Percentiles rank a stretch among this genome's conserved stretches.
phyloP scores from a whole-genome alignment of 1,140 invertebrate genomes.

The Drosophila biarmipes region DNA sequence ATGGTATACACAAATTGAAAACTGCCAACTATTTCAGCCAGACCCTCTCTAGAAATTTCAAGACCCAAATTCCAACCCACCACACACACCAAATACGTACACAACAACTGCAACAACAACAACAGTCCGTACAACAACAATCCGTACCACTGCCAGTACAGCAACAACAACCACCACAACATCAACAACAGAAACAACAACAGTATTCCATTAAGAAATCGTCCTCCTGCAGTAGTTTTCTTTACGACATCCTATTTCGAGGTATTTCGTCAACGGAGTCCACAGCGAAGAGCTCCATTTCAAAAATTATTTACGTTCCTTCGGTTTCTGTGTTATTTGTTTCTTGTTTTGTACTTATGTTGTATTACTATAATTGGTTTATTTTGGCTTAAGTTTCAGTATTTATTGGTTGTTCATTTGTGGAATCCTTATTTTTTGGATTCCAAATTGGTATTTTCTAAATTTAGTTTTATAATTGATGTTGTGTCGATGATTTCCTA shows the following conservation, averaged over 20 bases:
- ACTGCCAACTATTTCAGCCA: constrained; percentile 68
- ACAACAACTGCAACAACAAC: constrained; percentile 70
- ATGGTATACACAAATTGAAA: constrained; percentile 73
- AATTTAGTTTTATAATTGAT: constrained; percentile 12
- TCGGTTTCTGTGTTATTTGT: constrained; percentile 45
- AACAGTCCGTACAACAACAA: constrained; percentile 54
- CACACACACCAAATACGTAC: constrained; percentile 67
- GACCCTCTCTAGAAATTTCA: constrained; percentile 80
- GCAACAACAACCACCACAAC: constrained; percentile 38
- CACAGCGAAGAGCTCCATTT: constrained; percentile 56
- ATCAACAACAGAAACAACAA: constrained; percentile 62
- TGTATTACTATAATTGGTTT: constrained; percentile 21
- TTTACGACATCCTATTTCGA: constrained; percentile 85
- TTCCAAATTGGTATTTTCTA: constrained; percentile 11
- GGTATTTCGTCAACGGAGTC: constrained; percentile 82
- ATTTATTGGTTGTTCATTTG: constrained; percentile 7
- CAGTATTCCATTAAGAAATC: constrained; percentile 84
- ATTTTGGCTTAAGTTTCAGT: constrained; percentile 21
- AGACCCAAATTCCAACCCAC: constrained; percentile 79
- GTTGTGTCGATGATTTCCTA: constrained; percentile 9
- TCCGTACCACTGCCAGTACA: constrained; percentile 45
- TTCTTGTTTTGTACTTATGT: constrained; percentile 11
- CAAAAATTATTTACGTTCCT: constrained; percentile 57
- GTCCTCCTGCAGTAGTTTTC: constrained; percentile 84
- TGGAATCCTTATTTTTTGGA: constrained; percentile 4